Evolutionary conservation across 64 coral and sea anemone genomes (phyloP), one percentile per base, ranked within the genome.

Genomic region (Porites lutea): DNA sequence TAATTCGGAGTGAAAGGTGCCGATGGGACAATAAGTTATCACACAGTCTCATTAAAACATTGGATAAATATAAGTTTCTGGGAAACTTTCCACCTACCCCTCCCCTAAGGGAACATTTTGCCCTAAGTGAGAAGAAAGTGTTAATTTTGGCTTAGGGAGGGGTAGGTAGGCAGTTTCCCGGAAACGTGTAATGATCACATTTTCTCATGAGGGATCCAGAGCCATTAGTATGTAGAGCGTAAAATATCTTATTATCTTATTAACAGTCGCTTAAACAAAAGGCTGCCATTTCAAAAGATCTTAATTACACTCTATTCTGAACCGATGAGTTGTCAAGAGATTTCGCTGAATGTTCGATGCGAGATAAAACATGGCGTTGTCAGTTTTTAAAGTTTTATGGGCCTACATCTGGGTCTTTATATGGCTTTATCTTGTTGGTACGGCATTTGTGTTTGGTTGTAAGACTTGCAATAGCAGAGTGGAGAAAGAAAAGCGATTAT

Each of bases 381-480:
- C 37, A 37, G 12, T 21, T 20, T 10, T 60, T 60, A 55, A 27
- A 15, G 27, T 60, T 10, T 61, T 60, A 45, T 61, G 53, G 53
- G 0, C 44, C 8, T 43, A 60, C 15, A 44, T 80, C 61, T 80
- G 53, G 78, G 43, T 59, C n/a, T 45, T 60, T 6, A 59, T 80
- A 80, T 80, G 21, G 78, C 20, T 80, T 11, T 11, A 80, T 80
- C 3, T 80, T 62, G 78, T 43, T 62, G 53, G 57, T 8, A 52
- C 20, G 10, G 22, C 55, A 43, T 45, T 60, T 22, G 57, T 80
- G 43, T 60, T 22, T 60, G 78, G 78, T 3, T 80, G 54, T 27
- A 80, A 80, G 78, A 23, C 22, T 1, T 80, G 55, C 78, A 61
- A 80, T 57, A 80, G 55, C 8, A 80, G 57, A 60, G 1, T 61